Percentiles rank a stretch among this genome's conserved stretches.
phyloP scores from a whole-genome alignment of 2,113 vertebrate species.

The Sarotherodon lohbergeri region DNA sequence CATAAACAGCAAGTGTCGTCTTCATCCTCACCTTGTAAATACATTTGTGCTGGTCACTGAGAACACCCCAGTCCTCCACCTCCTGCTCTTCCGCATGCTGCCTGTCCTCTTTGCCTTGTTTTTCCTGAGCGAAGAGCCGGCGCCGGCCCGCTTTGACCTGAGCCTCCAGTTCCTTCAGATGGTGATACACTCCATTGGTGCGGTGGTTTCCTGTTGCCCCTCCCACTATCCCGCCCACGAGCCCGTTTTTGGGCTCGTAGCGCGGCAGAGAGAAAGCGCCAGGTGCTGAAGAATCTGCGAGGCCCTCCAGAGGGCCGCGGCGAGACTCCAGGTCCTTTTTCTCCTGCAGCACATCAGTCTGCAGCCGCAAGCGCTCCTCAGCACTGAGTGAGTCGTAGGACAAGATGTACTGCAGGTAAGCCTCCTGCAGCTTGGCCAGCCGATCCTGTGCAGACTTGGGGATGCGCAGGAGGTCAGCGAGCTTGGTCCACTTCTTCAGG shows the following conservation, averaged over 20 bases:
- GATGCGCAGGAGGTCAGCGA: constrained; percentile 95
- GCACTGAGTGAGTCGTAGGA: constrained; percentile 91
- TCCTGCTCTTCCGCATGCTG: constrained; percentile 57
- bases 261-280: constrained; percentile 86
- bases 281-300: constrained; percentile 76
- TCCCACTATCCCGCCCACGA: constrained; percentile 59
- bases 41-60: constrained; percentile 97
- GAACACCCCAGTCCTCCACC: constrained; percentile 80
- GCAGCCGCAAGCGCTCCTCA: constrained; percentile 87
- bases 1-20: not conserved
- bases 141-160: constrained; percentile 89
- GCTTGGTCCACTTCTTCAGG: constrained; percentile 99
- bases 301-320: constrained; percentile 91
- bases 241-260: constrained; percentile 87
- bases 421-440: constrained; percentile 97
- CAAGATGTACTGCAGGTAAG: constrained; percentile 98
- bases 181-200: constrained; percentile 73
- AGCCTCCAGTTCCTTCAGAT: constrained; percentile 84
- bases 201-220: constrained; percentile 75
- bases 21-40: constrained; percentile 87
- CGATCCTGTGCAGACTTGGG: constrained; percentile 97
- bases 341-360: constrained; percentile 90
- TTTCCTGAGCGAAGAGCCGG: constrained; percentile 98
- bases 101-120: constrained; percentile 83
- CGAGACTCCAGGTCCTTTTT: constrained; percentile 90